Base-by-base conservation (phyloP, 2,888 invertebrate genomes). In the Euclidia mi region DNA sequence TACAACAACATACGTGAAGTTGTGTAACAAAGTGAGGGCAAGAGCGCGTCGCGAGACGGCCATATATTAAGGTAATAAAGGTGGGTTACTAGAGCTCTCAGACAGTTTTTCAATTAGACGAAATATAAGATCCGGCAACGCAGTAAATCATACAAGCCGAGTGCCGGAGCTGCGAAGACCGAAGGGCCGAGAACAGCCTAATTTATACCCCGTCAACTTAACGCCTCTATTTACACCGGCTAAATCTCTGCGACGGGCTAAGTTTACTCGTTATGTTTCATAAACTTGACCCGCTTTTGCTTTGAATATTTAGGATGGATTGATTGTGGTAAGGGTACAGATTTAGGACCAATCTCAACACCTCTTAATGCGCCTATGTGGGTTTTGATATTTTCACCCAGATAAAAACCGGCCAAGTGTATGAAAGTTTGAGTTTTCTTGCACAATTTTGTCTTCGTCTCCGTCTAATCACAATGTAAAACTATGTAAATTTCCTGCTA, bases 61-160 rank as follows among this genome's bases (percentile, higher is more conserved):
- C 15, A 42, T 42, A 42, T 42, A 42, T 34, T 34, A 34, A 32
- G 3, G 34, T 29, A 35, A 46, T 41, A 41, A 47, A 47, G 47
- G 53, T 47, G 29, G 14, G 37, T 42, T 6, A 20, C 14, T 15
- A 9, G 41, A 29, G 41, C 3, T 10, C 12, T 42, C 35, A n/a
- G 42, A 43, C 42, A 46, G 18, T 42, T 53, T 47, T 53, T 53
- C 53, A 47, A 53, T 53, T 53, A 29, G 18, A 20, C 35, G 18
- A 37, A 31, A 37, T 42, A 55, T 55, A 47, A 47, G 42, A 43
- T 37, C 41, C 45, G 40, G 45, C 17, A 42, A 34, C 9, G 34
- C 42, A 18, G 34, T 52, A 46, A 46, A 35, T 52, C 42, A 47
- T 43, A 15, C 42, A 20, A 25, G 28, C 15, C 29, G 14, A 31